A percentile compares a stretch with the other conserved stretches of the same genome.
Evolutionary conservation across 2,113 vertebrate species (phyloP).

Genomic region (Variabilichromis moorii): DNA sequence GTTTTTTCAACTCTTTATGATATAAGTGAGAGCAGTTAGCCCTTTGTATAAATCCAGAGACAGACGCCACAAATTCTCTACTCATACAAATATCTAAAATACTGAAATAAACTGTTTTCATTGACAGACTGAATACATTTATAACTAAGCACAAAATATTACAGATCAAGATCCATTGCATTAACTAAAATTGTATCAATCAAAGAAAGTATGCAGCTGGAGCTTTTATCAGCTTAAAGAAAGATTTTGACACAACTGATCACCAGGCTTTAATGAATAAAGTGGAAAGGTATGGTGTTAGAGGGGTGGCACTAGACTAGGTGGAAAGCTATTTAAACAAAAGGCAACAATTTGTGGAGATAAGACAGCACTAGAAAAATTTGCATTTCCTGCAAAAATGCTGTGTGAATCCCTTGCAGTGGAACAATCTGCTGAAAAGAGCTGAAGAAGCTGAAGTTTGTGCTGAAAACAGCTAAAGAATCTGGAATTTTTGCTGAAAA

Average conservation of each 20-base stretch:
- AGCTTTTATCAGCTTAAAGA: neutral
- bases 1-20: neutral
- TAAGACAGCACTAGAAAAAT: neutral
- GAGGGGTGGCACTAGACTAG: neutral
- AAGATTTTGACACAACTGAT: neutral
- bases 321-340: neutral
- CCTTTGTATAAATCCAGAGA: neutral
- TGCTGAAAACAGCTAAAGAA: neutral
- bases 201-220: neutral
- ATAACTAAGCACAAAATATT: neutral
- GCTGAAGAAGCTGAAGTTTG: neutral
- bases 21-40: neutral
- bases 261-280: neutral
- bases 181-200: neutral
- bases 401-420: neutral
- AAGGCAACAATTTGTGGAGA: neutral
- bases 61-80: neutral
- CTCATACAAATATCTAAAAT: neutral
- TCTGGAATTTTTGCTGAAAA: neutral
- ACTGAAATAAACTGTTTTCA: neutral
- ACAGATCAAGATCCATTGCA: neutral
- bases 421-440: neutral
- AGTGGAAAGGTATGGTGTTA: neutral
- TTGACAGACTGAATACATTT: neutral
- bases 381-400: neutral